These are phyloP conservation scores for Escarpia spicata DNA, from an alignment of 2,888 invertebrate genomes.

Conservation along the genomic window DNA sequence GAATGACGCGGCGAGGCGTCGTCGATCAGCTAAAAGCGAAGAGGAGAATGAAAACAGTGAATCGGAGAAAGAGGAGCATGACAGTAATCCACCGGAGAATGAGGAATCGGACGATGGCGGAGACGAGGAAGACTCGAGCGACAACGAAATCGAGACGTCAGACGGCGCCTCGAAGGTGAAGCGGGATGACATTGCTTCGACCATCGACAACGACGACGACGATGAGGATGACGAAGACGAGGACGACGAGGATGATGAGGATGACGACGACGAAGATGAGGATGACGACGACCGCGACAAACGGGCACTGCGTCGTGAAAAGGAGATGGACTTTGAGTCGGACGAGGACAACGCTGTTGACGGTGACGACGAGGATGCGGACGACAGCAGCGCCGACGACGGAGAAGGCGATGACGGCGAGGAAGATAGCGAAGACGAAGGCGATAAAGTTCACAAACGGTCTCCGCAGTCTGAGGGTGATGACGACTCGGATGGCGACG, in stretches of 20 bases:
- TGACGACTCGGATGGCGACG: not conserved
- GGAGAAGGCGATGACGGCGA: not conserved
- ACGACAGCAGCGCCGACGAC: not conserved
- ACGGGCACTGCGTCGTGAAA: not conserved
- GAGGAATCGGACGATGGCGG: not conserved
- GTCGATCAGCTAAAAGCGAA: not conserved
- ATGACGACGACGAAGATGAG: not conserved
- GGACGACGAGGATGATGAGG: not conserved
- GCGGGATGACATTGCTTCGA: not conserved
- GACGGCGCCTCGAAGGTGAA: not conserved
- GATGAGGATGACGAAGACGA: not conserved
- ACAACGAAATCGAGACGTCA: not conserved
- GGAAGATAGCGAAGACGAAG: not conserved
- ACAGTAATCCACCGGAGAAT: not conserved
- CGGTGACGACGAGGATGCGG: not conserved
- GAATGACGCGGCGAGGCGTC: not conserved
- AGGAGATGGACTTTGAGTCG: conserved; percentile 4
- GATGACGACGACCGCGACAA: conserved; percentile 6
- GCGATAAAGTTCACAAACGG: not conserved
- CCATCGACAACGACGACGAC: not conserved
- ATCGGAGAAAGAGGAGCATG: too few relatives aligned
- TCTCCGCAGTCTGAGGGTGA: not conserved
- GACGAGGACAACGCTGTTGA: not conserved
- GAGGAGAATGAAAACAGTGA: not conserved
- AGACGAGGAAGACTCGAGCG: not conserved